These are phyloP conservation scores for Spongilla lacustris DNA, from an alignment of 37 sponge, comb jelly and placozoan species.

Conservation along the genomic window DNA sequence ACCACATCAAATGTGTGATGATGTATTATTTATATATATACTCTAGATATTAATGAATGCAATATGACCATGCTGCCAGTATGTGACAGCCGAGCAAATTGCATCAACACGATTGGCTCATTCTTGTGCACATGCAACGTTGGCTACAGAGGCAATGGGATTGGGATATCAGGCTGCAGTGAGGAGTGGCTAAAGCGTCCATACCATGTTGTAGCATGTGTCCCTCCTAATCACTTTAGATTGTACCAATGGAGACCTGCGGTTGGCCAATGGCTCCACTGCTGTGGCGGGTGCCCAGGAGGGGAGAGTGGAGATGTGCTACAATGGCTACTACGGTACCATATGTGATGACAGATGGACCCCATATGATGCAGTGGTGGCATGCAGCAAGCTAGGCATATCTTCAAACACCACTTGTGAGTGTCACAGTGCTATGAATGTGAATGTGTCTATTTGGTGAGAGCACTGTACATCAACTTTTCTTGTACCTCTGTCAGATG, in stretches of 20 bases:
- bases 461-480: background rate
- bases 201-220: background rate
- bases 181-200: background rate
- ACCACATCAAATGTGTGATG: background rate
- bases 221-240: background rate
- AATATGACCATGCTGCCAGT: background rate
- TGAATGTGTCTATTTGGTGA: no score
- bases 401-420: background rate
- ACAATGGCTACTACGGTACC: background rate
- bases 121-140: conserved; percentile 6
- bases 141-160: conserved; percentile 26
- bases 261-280: conserved; percentile 15
- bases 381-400: background rate
- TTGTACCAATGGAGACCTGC: conserved; percentile 10
- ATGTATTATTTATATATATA: background rate
- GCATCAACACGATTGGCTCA: conserved; percentile 24
- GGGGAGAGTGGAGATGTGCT: conserved; percentile 33
- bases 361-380: background rate
- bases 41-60: conserved; percentile 30
- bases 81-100: background rate
- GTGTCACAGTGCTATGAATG: background rate
- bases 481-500: background rate
- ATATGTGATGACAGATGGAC: background rate
- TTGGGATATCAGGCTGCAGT: conserved; percentile 6
- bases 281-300: background rate